Evolutionary conservation across 1,140 invertebrate genomes (phyloP), one percentile per base, ranked within the genome.

Genomic region (Platyscapa corneri): DNA sequence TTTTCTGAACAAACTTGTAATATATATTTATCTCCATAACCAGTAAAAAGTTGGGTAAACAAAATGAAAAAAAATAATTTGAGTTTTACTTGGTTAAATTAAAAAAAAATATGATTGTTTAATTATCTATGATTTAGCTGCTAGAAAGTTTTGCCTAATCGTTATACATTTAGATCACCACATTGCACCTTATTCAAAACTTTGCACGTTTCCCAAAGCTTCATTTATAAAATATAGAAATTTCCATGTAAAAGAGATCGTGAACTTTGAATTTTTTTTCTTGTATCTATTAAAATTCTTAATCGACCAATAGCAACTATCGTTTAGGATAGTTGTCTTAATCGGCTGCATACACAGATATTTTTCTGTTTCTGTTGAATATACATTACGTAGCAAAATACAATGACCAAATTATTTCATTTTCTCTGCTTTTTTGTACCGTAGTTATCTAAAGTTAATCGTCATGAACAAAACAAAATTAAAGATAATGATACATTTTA

Each of bases 241-340:
- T 83, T 83, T 76, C 49, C 82, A 76, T 83, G 82, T 83, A 53
- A 83, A 83, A 83, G 82, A 34, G 53, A 82, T 78, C 16, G 76
- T 30, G 53, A 6, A 74, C 67, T 72, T 82, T 82, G 80, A 82
- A 78, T 32, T 53, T 78, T 12, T 67, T 30, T 53, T 60, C 64
- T n/a, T 10, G 2, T 42, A n/a, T 20, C 75, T 46, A 34, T n/a
- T 39, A n/a, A n/a, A n/a, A 32, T 5, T 77, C 76, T 78, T 78
- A 64, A 78, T 37, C 49, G n/a, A 60, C 32, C 30, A 56, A 27
- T 20, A 16, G 14, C 53, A n/a, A 32, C 27, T 78, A 64, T 42
- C 49, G 64, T 53, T 78, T 78, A 78, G 49, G 3, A 60, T n/a
- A n/a, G n/a, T n/a, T n/a, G n/a, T n/a, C n/a, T n/a, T n/a, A 64